Evolutionary conservation across 1,140 invertebrate species (phyloP).

Genomic region (Cydia amplana): DNA sequence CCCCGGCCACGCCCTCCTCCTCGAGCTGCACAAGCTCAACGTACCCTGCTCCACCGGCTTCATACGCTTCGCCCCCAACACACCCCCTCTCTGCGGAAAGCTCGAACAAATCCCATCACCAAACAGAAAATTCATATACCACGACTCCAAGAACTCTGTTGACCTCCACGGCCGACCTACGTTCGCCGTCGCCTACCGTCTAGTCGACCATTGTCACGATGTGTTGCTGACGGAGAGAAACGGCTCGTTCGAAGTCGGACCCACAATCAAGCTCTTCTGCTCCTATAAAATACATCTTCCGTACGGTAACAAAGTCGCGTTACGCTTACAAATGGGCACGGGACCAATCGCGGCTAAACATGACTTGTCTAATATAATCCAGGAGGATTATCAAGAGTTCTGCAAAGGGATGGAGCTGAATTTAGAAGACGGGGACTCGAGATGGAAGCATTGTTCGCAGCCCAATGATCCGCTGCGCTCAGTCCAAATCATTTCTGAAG

Average conservation of each 20-base stretch:
- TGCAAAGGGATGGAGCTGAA: constrained; percentile 79
- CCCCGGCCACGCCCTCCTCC: constrained; percentile 77
- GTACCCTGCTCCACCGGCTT: constrained; percentile 81
- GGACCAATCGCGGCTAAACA: constrained; percentile 50
- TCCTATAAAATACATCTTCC: constrained; percentile 83
- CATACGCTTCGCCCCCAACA: constrained; percentile 77
- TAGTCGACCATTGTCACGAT: constrained; percentile 84
- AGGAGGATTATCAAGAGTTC: constrained; percentile 57
- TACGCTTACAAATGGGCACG: constrained; percentile 80
- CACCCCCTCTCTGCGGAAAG: constrained; percentile 81
- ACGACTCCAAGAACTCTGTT: constrained; percentile 67
- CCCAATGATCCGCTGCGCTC: constrained; percentile 78
- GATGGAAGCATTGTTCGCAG: constrained; percentile 81
- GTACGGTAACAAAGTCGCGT: constrained; percentile 81
- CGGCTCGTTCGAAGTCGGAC: constrained; percentile 81
- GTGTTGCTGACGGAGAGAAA: constrained; percentile 81
- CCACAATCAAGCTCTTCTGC: constrained; percentile 79
- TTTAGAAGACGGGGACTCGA: constrained; percentile 78
- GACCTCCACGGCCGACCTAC: constrained; percentile 80
- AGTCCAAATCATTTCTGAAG: constrained; percentile 80
- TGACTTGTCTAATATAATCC: constrained; percentile 60
- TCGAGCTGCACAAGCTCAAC: constrained; percentile 82
- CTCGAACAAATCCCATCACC: constrained; percentile 81
- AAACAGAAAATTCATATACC: constrained; percentile 80
- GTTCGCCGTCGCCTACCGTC: constrained; percentile 81